Base-by-base conservation (phyloP, 2,797 vertebrate species). In the Halcyon chelicuti region DNA sequence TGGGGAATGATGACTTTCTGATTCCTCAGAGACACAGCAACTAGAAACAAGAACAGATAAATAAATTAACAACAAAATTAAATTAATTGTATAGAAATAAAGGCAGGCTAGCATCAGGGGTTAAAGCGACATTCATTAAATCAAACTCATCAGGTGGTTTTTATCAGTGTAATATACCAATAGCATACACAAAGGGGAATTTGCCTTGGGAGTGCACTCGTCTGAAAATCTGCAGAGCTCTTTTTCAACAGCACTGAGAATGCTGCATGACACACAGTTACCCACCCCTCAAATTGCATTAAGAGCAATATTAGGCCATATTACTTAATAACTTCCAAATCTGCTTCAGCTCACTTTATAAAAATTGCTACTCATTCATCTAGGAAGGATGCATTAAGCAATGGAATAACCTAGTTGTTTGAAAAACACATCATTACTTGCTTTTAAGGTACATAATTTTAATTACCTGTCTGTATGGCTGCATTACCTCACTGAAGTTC, bases 1-100 rank as follows among this genome's bases (percentile, higher is more conserved):
- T 97, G 95, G 17, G 98, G 96, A 46, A 99, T 88, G 47, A 93
- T 80, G 77, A 99, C 98, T 96, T 99, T 99, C 97, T 99, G 99
- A 97, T 99, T 99, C 97, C 99, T 99, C 97, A 99, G 97, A 12
- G 99, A 98, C 86, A 99, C 99, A 0, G 99, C 99, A 14, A 98
- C 98, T 98, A 93, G 81, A 86, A 98, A 3, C 87, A 73, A 86
- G 78, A 97, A 70, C 40, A 95, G 22, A 95, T 7, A 35, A 63
- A 21, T 9, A 90, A 72, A 83, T 71, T 11, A 94, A 31, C 9
- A 65, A 11, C 49, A 74, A 42, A 33, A 26, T 23, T 4, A 57
- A 80, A 33, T 5, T 25, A 3, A 71, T 68, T 17, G 9, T 26
- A 26, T 2, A 52, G 57, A 33, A 86, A 76, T 49, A 88, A 49